Evolutionary conservation across 2,797 vertebrate species (phyloP).

Genomic region (Spheniscus humboldti): DNA sequence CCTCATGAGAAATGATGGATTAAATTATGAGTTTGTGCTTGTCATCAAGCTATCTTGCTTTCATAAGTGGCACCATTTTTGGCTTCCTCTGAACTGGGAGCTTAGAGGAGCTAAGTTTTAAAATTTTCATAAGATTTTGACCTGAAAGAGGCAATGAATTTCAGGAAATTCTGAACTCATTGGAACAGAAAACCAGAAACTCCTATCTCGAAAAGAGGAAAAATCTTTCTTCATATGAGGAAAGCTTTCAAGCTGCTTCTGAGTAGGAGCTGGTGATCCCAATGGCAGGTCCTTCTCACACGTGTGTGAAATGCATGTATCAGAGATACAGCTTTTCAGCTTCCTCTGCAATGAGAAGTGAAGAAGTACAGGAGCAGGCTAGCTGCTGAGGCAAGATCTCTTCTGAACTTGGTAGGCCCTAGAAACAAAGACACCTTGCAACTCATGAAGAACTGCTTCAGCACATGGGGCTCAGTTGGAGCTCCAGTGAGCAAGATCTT

Average conservation of each 20-base stretch:
- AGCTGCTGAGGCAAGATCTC: background rate
- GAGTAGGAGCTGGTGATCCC: background rate
- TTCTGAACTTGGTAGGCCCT: background rate
- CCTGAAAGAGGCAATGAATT: background rate
- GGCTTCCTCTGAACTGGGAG: background rate
- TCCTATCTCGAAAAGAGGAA: background rate
- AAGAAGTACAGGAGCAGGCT: background rate
- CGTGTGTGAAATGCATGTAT: background rate
- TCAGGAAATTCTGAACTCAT: background rate
- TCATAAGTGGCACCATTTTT: background rate
- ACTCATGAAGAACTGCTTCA: background rate
- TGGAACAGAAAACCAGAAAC: background rate
- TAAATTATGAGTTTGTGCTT: background rate
- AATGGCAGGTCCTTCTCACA: background rate
- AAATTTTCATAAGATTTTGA: background rate
- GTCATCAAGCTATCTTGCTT: background rate
- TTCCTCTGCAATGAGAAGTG: background rate
- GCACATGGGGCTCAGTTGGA: background rate
- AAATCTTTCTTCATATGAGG: background rate
- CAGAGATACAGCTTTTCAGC: background rate
- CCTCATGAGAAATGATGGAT: background rate
- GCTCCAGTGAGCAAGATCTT: background rate
- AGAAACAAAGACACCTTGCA: background rate
- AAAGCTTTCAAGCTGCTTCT: background rate
- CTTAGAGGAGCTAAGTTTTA: background rate